phyloP scores from a whole-genome alignment of 2,113 vertebrate species.

The Mus spicilegus region DNA sequence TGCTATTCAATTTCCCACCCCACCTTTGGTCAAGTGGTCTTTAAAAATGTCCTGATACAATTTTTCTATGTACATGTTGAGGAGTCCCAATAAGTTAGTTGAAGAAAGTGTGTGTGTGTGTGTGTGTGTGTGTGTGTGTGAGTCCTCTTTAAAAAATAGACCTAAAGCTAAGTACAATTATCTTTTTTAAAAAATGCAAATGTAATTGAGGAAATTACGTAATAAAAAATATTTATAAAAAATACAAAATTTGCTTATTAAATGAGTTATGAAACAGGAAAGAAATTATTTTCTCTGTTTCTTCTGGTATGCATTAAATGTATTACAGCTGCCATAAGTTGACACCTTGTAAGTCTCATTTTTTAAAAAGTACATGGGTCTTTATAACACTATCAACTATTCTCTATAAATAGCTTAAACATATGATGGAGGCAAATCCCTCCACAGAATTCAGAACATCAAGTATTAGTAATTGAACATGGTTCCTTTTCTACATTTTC shows the following conservation, averaged over 20 bases:
- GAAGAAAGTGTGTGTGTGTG: neutral
- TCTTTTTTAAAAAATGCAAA: neutral
- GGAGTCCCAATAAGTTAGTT: neutral
- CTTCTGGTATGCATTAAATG: conserved; percentile 27
- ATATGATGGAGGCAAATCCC: neutral
- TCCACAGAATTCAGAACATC: conserved; percentile 45
- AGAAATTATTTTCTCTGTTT: conserved; percentile 33
- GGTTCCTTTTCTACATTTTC: conserved; percentile 36
- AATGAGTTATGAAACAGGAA: conserved; percentile 44
- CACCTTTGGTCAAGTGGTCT: neutral
- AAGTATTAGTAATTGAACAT: conserved; percentile 28
- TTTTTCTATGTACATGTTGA: conserved; percentile 10
- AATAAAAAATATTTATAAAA: neutral
- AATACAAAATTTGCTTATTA: conserved; percentile 44
- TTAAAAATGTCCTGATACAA: conserved; percentile 21
- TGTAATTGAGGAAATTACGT: no score
- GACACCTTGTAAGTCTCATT: neutral
- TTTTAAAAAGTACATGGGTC: conserved; percentile 39
- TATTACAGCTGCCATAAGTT: conserved; percentile 44
- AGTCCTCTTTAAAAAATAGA: conserved; percentile 47
- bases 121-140: neutral
- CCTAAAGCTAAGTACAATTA: conserved; percentile 52
- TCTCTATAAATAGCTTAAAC: neutral
- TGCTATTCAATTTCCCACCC: conserved; percentile 40
- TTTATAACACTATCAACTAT: neutral